Percentiles rank a stretch among this genome's conserved stretches.
Evolutionary conservation across 2,888 invertebrate species (phyloP).

Genomic region (Alviniconcha strummeri): DNA sequence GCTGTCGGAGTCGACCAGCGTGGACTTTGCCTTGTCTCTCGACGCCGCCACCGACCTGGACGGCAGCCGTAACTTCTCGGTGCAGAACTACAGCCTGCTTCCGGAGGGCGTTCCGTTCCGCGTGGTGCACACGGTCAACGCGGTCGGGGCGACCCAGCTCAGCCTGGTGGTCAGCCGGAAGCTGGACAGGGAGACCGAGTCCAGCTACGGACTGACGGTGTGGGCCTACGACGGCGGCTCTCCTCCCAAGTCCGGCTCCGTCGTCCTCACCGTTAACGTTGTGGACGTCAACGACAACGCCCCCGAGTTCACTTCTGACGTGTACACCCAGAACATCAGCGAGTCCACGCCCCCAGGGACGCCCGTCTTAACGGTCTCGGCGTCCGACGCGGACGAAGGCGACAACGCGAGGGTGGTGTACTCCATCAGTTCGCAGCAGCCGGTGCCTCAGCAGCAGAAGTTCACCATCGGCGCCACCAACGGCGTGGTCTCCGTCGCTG

Average conservation of each 20-base stretch:
- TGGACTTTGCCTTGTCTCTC: conserved; percentile 23
- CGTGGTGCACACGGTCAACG: conserved; percentile 27
- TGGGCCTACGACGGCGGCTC: conserved; percentile 85
- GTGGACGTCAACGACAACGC: conserved; percentile 96
- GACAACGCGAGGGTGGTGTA: conserved; percentile 34
- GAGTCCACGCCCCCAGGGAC: conserved; percentile 93
- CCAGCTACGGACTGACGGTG: conserved; percentile 87
- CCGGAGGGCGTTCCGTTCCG: conserved; percentile 83
- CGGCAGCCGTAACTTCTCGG: conserved; percentile 31
- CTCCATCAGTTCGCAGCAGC: conserved; percentile 41
- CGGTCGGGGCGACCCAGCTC: conserved; percentile 76
- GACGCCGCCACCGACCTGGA: conserved; percentile 37
- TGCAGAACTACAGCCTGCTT: conserved; percentile 30
- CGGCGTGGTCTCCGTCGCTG: conserved; percentile 34
- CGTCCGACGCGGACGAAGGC: conserved; percentile 87
- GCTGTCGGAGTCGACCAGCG: conserved; percentile 33
- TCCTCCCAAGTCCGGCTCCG: conserved; percentile 84
- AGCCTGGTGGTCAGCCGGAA: conserved; percentile 88
- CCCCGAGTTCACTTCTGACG: conserved; percentile 84
- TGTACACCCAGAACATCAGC: conserved; percentile 87
- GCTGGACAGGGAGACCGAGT: conserved; percentile 86
- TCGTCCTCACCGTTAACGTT: conserved; percentile 84
- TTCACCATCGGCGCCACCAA: conserved; percentile 25
- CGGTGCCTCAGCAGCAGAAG: conserved; percentile 16
- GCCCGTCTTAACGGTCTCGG: conserved; percentile 90